Conservation (phyloP, 2,113 vertebrate genomes). For the Verasper variegatus region DNA sequence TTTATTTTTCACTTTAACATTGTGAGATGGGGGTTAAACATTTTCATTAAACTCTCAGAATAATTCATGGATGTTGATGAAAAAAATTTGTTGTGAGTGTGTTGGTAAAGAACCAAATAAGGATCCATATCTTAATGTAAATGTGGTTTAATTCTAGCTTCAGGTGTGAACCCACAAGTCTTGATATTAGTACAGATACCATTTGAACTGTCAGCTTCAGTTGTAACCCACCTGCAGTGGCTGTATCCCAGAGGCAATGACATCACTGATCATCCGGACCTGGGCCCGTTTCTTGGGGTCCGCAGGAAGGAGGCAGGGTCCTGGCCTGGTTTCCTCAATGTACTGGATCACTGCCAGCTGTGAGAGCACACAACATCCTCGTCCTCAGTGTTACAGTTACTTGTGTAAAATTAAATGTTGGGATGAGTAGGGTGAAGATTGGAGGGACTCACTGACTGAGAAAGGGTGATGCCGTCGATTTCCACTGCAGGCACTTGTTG, state of each 20-base stretch:
- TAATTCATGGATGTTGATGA: too few species aligned
- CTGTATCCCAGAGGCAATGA: conserved; percentile 92
- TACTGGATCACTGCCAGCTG: conserved; percentile 97
- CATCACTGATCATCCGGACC: conserved; percentile 91
- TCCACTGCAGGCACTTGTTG: conserved; percentile 92
- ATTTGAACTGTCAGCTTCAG: neutral
- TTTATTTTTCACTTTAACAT: too few species aligned
- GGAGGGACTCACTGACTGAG: conserved; percentile 89
- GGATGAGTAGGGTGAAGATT: neutral
- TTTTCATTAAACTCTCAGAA: too few species aligned
- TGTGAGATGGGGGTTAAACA: too few species aligned
- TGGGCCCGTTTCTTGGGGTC: conserved; percentile 88
- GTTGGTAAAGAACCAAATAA: too few species aligned
- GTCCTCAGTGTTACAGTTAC: neutral
- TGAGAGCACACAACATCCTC: neutral
- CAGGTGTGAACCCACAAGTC: neutral
- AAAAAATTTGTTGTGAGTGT: too few species aligned
- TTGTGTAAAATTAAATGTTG: neutral
- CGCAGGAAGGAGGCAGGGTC: conserved; percentile 86
- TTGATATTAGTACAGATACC: neutral
- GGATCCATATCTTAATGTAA: too few species aligned
- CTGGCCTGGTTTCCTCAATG: conserved; percentile 91
- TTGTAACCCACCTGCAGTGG: conserved; percentile 88
- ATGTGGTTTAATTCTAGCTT: too few species aligned
- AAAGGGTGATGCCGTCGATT: conserved; percentile 90